Percentiles rank a stretch among this genome's conserved stretches.
Evolutionary conservation across 2,888 invertebrate genomes (phyloP).

Genomic region (Drepanosiphum platanoidis): DNA sequence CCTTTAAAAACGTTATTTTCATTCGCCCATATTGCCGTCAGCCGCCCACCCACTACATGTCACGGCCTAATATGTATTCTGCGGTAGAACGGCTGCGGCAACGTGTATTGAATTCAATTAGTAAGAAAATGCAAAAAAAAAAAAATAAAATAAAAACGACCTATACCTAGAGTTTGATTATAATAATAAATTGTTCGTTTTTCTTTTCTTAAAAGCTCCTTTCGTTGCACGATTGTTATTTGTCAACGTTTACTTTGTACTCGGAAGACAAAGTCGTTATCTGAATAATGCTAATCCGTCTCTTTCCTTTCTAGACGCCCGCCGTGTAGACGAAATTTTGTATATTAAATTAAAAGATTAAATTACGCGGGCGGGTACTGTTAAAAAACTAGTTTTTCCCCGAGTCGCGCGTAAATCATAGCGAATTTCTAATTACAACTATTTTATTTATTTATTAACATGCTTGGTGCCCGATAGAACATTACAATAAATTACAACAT

Average conservation of each 20-base stretch:
- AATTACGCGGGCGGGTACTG: too few relatives aligned
- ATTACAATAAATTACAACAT: too few relatives aligned
- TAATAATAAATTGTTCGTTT: neutral
- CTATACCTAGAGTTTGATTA: neutral
- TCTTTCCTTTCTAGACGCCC: neutral
- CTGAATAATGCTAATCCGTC: neutral
- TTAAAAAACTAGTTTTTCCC: too few relatives aligned
- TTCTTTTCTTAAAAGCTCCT: neutral
- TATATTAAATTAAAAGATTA: too few relatives aligned
- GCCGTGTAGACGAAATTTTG: too few relatives aligned
- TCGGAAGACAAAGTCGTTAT: neutral
- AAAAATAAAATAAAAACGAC: neutral
- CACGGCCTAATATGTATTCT: neutral
- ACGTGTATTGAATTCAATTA: conserved; percentile 6
- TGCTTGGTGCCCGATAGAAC: too few relatives aligned
- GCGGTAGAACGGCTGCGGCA: neutral
- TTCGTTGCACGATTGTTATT: neutral
- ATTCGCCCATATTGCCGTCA: neutral
- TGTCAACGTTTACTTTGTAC: neutral
- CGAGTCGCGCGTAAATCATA: too few relatives aligned
- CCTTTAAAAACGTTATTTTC: conserved; percentile 22
- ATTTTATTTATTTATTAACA: too few relatives aligned
- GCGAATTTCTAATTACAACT: too few relatives aligned
- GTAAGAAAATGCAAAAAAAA: neutral
- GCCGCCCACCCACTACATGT: neutral